Evolutionary conservation across 92 coral and sea anemone species (phyloP), one percentile per base, ranked within the genome.

Genomic region (Siderastrea siderea): DNA sequence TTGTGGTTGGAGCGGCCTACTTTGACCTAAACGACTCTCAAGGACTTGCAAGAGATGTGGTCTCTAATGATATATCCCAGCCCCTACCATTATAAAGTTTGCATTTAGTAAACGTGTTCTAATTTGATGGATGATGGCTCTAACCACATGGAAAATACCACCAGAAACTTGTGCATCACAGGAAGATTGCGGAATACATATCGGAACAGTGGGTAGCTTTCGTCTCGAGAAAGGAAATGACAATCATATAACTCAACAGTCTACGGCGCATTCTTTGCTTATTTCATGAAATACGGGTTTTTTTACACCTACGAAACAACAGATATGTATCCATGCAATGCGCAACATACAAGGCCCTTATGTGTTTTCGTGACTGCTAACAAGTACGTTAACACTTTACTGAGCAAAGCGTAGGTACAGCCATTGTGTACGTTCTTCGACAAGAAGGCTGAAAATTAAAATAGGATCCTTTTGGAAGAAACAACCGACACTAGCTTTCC

Each of bases 1-100:
- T 62, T 82, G 86, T 82, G 86, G 86, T 82, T 57, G 68, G 61
- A 26, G 49, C 86, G 86, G 86, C 65, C 12, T 47, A 45, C 86
- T 82, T 82, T 82, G 86, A 82, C 68, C 43, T 82, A 57, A 59
- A 82, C 58, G 84, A 71, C 69, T 46, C 15, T 54, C 68, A 71
- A 82, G 78, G 44, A 63, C 68, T 57, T 15, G 86, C 77, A 12
- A 70, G 86, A 69, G 86, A 82, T 82, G 86, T 82, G 68, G 78
- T 55, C 46, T 19, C 45, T 9, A 11, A 16, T 70, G 86, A 82
- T 82, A 58, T 9, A 52, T 57, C 52, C 49, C 86, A 82, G 86
- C 58, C 65, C 38, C 69, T 16, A 26, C 51, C 43, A 26, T 1
- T 17, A n/a, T 13, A 69, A 82, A 58, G 62, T 11, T 74, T n/a